Base-by-base conservation (phyloP, 2,888 invertebrate genomes). In the Oxystoma pomonae region DNA sequence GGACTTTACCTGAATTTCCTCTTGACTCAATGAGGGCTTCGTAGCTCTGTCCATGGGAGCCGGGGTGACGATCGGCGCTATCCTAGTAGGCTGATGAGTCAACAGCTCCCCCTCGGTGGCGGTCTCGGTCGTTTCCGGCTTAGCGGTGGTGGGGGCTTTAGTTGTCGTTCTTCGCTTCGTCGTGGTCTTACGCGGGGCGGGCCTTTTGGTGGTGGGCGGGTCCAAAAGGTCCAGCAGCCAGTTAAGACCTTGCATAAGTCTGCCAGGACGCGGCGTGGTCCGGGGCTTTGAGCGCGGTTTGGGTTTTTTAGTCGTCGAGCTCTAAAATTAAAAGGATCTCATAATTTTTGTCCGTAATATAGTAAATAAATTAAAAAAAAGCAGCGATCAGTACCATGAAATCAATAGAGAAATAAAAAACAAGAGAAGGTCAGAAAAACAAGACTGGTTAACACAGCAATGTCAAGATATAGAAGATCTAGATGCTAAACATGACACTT, bases 201-300 rank as follows among this genome's bases (percentile, higher is more conserved):
- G 66, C 55, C 63, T 69, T 55, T 70, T 74, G 0, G 75, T 69
- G 50, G 69, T 70, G 7, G 71, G 71, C 21, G 71, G 72, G 35
- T 74, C 75, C n/a, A 80, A 71, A 51, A 76, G 75, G 64, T 77
- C 79, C 2, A 80, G 67, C 16, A 81, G 67, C 80, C 80, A 80
- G 63, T 76, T 79, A 9, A 81, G 65, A 18, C 81, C 78, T 70
- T 78, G 78, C 73, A 78, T 76, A 2, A 80, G 58, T 20, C 76
- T 71, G 67, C 81, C 78, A 68, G 80, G 78, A 76, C 82, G 68
- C 2, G 78, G 76, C 9, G 83, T 72, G 20, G 79, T 79, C n/a
- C 71, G 78, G 55, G 68, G 73, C 65, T 68, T 76, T 2, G 76
- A 72, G 59, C 69, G 72, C 20, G 74, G 69, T 62, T 65, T 70